phyloP scores from a whole-genome alignment of 1,140 invertebrate species.

The Pantala flavescens region DNA sequence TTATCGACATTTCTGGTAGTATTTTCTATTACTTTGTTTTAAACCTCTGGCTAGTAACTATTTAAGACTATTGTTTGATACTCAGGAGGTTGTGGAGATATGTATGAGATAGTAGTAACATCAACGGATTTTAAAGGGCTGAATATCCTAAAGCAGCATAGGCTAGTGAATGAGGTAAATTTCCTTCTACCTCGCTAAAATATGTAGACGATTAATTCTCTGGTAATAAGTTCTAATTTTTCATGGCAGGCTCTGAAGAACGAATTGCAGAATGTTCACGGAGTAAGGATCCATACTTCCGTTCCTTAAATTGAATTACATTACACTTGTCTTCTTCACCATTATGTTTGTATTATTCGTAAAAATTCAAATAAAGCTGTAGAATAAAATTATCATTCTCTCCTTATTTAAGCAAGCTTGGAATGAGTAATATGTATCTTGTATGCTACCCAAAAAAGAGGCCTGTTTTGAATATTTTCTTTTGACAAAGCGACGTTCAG shows the following conservation, averaged over 20 bases:
- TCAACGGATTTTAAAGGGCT: conserved; percentile 65
- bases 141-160: conserved; percentile 67
- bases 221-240: conserved; percentile 10
- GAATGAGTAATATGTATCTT: too few species aligned
- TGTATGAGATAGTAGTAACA: conserved; percentile 73
- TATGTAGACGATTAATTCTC: conserved; percentile 16
- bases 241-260: conserved; percentile 50
- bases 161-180: conserved; percentile 58
- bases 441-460: too few species aligned
- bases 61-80: conserved; percentile 20
- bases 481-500: too few species aligned
- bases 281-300: conserved; percentile 59
- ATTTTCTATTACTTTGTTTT: not conserved
- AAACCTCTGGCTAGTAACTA: not conserved
- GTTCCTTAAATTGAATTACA: conserved; percentile 27
- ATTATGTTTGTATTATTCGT: too few species aligned
- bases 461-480: too few species aligned
- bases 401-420: too few species aligned
- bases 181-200: not conserved
- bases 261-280: conserved; percentile 78
- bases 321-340: too few species aligned
- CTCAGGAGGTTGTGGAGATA: conserved; percentile 72
- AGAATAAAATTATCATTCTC: too few species aligned
- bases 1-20: conserved; percentile 57
- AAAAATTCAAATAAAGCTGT: too few species aligned